A percentile compares a stretch with the other conserved stretches of the same genome.
Conservation (phyloP, 1,140 invertebrate genomes). For the Globodera rostochiensis region DNA sequence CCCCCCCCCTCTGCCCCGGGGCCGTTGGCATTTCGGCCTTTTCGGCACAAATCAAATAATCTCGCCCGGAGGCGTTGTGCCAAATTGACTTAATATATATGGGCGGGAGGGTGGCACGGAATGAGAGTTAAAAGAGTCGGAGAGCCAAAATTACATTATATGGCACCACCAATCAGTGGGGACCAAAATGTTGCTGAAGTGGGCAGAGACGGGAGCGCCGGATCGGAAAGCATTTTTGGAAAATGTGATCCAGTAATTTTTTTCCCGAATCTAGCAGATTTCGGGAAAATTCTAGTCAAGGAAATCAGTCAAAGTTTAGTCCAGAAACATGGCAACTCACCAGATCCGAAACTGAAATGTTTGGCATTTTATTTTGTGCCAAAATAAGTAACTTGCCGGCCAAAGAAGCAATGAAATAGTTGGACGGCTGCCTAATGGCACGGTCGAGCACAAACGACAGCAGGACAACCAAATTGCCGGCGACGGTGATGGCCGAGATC, state of each 20-base stretch:
- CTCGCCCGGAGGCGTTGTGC: background rate
- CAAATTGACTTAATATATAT: conserved; percentile 16
- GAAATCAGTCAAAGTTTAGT: too few relatives aligned
- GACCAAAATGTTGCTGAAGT: background rate
- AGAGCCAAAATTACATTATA: conserved; percentile 15
- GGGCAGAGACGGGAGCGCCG: too few relatives aligned
- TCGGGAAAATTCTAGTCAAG: too few relatives aligned
- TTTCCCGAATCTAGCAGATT: too few relatives aligned
- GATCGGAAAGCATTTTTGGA: background rate
- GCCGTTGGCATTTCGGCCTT: background rate
- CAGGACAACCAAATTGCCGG: conserved; percentile 93
- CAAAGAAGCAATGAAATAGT: conserved; percentile 97
- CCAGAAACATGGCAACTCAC: conserved; percentile 68
- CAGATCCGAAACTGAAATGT: conserved; percentile 81
- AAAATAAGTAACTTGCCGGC: conserved; percentile 68
- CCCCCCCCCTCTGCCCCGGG: background rate
- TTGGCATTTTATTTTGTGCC: background rate
- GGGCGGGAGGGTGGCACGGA: background rate
- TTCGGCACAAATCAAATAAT: conserved; percentile 33
- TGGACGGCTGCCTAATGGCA: conserved; percentile 94
- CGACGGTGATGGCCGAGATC: conserved; percentile 87
- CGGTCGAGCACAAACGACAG: conserved; percentile 94
- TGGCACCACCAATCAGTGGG: background rate
- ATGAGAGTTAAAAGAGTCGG: conserved; percentile 3
- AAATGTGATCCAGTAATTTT: too few relatives aligned